Conservation (phyloP, 1,140 invertebrate species). For the Drosophila pseudoobscura region DNA sequence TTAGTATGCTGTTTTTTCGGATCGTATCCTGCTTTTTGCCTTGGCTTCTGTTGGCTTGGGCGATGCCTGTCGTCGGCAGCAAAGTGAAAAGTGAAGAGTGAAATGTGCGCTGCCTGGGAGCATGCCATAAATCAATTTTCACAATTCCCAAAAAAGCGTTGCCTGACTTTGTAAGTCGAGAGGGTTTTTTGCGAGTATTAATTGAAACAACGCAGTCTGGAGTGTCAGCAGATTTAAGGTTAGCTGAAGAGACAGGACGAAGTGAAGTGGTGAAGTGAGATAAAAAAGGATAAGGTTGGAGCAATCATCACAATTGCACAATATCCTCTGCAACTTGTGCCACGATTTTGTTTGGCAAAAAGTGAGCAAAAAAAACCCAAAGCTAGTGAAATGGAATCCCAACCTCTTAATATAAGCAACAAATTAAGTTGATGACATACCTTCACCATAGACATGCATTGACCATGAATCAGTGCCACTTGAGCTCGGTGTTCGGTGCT, state of each 20-base stretch:
- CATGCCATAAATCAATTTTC: slow-evolving; percentile 58
- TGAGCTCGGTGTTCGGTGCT: not conserved
- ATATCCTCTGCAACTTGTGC: not conserved
- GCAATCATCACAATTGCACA: not conserved
- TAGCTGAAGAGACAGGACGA: slow-evolving; percentile 6
- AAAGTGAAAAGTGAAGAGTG: slow-evolving; percentile 51
- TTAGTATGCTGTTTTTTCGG: slow-evolving; percentile 17
- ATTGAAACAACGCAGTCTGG: slow-evolving; percentile 26
- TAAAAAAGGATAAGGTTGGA: too few species aligned
- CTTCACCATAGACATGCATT: too few species aligned
- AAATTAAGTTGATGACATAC: too few species aligned
- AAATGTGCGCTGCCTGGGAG: slow-evolving; percentile 43
- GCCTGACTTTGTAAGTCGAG: slow-evolving; percentile 29
- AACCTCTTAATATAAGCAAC: too few species aligned
- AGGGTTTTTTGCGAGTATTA: slow-evolving; percentile 19
- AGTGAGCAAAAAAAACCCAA: not conserved
- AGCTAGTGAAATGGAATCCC: too few species aligned
- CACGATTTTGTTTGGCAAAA: not conserved
- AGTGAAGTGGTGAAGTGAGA: slow-evolving; percentile 2
- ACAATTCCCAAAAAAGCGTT: slow-evolving; percentile 48
- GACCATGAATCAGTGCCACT: not conserved
- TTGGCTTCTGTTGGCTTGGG: not conserved
- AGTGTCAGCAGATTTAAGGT: slow-evolving; percentile 3
- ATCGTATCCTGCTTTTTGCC: slow-evolving; percentile 25
- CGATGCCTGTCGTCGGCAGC: slow-evolving; percentile 45